phyloP scores from a whole-genome alignment of 2,888 invertebrate genomes.

The Monopis laevigella region DNA sequence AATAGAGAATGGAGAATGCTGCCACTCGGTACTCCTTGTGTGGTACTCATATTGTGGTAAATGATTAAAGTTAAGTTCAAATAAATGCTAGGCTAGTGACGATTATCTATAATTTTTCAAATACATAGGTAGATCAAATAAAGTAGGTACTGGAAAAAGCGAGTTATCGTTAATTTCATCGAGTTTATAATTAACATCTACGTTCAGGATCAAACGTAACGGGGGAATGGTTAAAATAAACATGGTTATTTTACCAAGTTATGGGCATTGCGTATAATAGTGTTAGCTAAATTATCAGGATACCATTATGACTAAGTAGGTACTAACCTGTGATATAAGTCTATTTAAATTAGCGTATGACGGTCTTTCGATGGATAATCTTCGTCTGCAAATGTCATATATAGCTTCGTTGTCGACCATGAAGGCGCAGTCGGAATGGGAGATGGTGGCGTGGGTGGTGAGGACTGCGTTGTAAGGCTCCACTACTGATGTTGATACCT shows the following conservation, averaged over 20 bases:
- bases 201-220: no score
- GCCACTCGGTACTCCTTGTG: not conserved
- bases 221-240: no score
- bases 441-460: conserved; percentile 89
- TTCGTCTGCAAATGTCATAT: conserved; percentile 89
- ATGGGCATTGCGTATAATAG: no score
- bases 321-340: conserved; percentile 78
- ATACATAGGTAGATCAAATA: no score
- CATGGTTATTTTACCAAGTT: no score
- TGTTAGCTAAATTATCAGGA: not conserved
- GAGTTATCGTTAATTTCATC: no score
- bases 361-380: conserved; percentile 84
- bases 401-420: conserved; percentile 97
- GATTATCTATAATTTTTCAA: no score
- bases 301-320: not conserved
- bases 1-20: not conserved
- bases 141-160: no score
- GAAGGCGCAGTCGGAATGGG: conserved; percentile 90
- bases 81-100: no score
- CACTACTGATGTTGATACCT: conserved; percentile 92
- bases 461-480: conserved; percentile 94
- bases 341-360: conserved; percentile 87
- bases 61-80: no score
- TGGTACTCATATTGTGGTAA: no score
- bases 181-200: no score